A percentile compares a stretch with the other conserved stretches of the same genome.
phyloP scores from a whole-genome alignment of 2,113 vertebrate genomes.

The Heteronetta atricapilla region DNA sequence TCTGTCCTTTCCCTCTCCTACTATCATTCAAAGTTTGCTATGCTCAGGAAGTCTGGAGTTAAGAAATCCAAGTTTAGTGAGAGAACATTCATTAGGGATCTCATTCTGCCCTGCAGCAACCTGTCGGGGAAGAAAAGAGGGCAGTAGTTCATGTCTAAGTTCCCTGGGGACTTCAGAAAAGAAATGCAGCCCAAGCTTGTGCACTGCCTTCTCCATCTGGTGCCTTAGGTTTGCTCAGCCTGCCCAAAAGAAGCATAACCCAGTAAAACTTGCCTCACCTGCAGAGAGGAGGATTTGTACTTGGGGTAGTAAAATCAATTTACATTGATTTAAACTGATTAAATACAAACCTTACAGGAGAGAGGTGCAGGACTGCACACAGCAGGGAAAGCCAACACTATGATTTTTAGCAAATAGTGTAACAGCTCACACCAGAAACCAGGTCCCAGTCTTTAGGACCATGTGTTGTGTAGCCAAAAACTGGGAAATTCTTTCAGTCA shows the following conservation, averaged over 20 bases:
- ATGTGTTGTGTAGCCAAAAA: background rate
- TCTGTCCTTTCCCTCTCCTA: background rate
- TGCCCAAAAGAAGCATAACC: background rate
- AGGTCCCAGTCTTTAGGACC: background rate
- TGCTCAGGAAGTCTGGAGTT: background rate
- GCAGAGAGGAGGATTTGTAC: background rate
- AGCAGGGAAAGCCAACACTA: background rate
- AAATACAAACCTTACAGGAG: background rate
- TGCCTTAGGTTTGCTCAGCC: background rate
- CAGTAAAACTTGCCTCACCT: background rate
- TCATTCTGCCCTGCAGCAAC: background rate
- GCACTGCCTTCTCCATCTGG: background rate
- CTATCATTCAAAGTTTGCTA: background rate
- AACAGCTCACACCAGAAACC: background rate
- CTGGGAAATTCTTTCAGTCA: background rate
- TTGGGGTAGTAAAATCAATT: background rate
- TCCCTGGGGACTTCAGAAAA: background rate
- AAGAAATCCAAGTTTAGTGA: background rate
- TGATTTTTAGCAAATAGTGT: background rate
- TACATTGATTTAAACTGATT: background rate
- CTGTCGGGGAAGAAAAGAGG: background rate
- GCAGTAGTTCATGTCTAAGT: background rate
- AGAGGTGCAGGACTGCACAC: background rate
- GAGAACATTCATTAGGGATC: background rate
- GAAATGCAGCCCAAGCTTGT: background rate